Evolutionary conservation across 2,797 vertebrate species (phyloP), one percentile per base, ranked within the genome.

Genomic region (Arnoldichthys spilopterus): DNA sequence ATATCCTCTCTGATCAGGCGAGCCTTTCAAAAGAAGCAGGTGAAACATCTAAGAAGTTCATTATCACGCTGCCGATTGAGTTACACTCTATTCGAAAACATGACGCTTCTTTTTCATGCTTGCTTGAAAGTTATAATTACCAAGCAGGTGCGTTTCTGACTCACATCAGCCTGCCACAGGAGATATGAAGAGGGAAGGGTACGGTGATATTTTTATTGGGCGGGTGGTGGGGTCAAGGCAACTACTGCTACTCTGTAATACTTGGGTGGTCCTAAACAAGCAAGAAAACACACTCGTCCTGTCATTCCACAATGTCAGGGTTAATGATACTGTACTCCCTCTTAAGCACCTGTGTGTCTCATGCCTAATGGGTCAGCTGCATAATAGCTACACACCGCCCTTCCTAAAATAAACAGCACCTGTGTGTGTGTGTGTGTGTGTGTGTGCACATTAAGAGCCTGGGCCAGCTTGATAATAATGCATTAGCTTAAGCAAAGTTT

Each of bases 11-110:
- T 93, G 89, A 89, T 88, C 77, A 85, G 84, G 59, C 81, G 63
- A 20, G 18, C 88, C 81, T 84, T 89, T 84, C 89, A 92, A 93
- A 92, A 91, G 94, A 92, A 72, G 37, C 83, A 81, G 88, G 87
- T 88, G 92, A 92, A 88, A 87, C 53, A 80, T 88, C 85, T 86
- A 85, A 86, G 88, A 87, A 90, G 85, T 80, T 84, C 82, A 80
- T 91, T 87, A 81, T 86, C 73, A 81, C 40, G 74, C 66, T 72
- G 83, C 85, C 79, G 85, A 92, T 91, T 92, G 87, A 89, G 88
- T 92, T 89, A 86, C 86, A 83, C 82, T 58, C 30, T 28, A 34
- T 13, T 22, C 67, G 6, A 63, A 28, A 59, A 69, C 61, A 73
- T 78, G 32, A 8, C 9, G 26, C 51, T 40, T 8, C 20, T 58